Conservation (phyloP, 2,113 vertebrate species). For the Anseranas semipalmata region DNA sequence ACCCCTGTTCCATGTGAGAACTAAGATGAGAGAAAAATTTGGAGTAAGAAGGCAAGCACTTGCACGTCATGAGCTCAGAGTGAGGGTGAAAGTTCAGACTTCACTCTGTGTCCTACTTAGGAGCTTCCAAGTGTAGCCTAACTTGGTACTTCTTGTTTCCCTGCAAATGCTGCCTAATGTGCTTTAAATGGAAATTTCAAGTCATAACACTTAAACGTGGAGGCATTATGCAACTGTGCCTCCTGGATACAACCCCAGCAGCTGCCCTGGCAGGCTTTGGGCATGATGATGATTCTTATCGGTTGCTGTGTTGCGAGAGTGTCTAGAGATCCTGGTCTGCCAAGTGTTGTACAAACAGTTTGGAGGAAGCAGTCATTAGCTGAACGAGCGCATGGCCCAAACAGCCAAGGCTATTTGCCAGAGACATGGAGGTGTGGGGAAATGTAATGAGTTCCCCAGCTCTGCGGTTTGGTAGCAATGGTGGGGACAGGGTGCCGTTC, state of each 20-base stretch:
- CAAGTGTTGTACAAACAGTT: not conserved
- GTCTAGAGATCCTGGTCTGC: not conserved
- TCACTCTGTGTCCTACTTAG: not conserved
- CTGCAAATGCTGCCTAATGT: not conserved
- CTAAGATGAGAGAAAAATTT: not conserved
- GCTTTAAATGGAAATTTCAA: not conserved
- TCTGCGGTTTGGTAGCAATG: not conserved
- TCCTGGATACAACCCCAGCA: not conserved
- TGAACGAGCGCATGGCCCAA: rapidly evolving
- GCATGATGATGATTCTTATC: not conserved
- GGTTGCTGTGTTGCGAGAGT: not conserved
- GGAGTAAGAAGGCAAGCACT: not conserved
- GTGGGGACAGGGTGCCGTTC: not conserved
- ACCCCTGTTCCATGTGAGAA: not conserved
- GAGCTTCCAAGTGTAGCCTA: not conserved
- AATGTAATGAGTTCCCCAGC: not conserved
- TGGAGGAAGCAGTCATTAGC: rapidly evolving
- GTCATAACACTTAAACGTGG: rapidly evolving
- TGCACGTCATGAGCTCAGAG: not conserved
- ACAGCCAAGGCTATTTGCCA: not conserved
- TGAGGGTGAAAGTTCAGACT: not conserved
- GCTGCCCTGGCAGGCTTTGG: not conserved
- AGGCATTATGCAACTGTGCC: not conserved
- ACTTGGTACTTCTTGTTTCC: not conserved
- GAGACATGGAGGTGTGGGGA: not conserved